phyloP scores from a whole-genome alignment of 35 echinoderm and acorn worm genomes.

The Strongylocentrotus purpuratus region DNA sequence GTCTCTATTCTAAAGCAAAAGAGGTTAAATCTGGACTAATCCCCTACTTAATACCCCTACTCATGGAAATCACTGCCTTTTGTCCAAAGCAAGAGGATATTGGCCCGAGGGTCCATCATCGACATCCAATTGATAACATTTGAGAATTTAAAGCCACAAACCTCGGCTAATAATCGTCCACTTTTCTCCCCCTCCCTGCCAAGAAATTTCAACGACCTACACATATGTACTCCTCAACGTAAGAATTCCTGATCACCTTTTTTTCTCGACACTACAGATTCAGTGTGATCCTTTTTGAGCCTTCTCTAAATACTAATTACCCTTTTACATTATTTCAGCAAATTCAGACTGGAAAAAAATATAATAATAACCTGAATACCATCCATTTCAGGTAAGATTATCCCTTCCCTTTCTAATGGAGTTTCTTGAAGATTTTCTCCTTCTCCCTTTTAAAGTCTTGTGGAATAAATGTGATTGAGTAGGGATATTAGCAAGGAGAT shows the following conservation, averaged over 20 bases:
- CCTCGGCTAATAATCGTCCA: background rate
- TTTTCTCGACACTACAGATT: background rate
- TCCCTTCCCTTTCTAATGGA: background rate
- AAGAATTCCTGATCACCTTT: background rate
- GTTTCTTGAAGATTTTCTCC: background rate
- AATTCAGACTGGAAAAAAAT: background rate
- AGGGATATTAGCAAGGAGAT: background rate
- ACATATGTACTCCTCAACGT: background rate
- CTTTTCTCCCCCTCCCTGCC: background rate
- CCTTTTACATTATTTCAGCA: background rate
- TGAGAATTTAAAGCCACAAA: background rate
- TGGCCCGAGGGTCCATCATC: background rate
- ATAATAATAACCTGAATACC: background rate
- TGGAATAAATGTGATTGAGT: background rate
- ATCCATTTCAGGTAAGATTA: background rate
- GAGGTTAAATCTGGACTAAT: constrained; percentile 40
- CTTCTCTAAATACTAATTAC: background rate
- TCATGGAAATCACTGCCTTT: background rate
- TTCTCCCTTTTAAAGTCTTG: too few relatives aligned
- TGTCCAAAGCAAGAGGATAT: background rate
- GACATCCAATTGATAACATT: background rate
- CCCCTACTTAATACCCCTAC: constrained; percentile 22
- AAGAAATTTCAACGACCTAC: background rate
- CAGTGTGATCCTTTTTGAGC: background rate
- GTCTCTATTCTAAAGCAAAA: background rate